A percentile compares a stretch with the other conserved stretches of the same genome.
Conservation (phyloP, 2,113 vertebrate species). For the Bostrychus sinensis region DNA sequence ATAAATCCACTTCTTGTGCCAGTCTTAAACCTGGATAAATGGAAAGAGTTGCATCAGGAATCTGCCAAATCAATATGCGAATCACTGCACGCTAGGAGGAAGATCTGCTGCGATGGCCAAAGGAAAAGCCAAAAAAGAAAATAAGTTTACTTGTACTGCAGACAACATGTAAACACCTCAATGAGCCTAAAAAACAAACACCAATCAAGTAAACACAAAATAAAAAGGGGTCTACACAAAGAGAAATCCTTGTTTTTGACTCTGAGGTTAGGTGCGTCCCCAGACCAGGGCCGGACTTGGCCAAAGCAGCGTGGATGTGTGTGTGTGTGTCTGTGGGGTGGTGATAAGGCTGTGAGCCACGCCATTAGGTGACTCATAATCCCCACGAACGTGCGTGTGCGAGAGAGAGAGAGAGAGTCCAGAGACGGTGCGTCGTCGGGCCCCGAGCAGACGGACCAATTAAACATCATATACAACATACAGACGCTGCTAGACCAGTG, state of each 20-base stretch:
- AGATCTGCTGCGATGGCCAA: no score
- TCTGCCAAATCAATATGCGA: no score
- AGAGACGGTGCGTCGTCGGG: not conserved
- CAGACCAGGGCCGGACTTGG: conserved; percentile 37
- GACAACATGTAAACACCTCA: no score
- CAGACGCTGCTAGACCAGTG: conserved; percentile 50
- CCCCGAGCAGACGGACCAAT: conserved; percentile 38
- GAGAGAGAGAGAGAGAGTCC: conserved; percentile 10
- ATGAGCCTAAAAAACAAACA: conserved; percentile 24
- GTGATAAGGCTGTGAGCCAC: conserved; percentile 76
- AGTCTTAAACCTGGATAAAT: no score
- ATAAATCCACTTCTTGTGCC: no score
- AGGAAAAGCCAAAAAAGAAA: no score
- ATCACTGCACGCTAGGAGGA: no score
- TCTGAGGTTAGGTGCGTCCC: conserved; percentile 55
- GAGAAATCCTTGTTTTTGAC: conserved; percentile 48
- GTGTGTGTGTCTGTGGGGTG: conserved; percentile 70
- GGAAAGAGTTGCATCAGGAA: no score
- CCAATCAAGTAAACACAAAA: conserved; percentile 33
- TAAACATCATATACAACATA: conserved; percentile 34
- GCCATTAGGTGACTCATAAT: conserved; percentile 79
- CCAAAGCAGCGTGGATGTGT: conserved; percentile 65
- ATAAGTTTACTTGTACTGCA: no score
- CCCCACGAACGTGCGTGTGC: conserved; percentile 50
- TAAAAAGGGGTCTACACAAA: not conserved